A percentile compares a stretch with the other conserved stretches of the same genome.
These are phyloP conservation scores for Lasioglossum marginatum DNA, from an alignment of 2,888 invertebrate species.

Conservation along the genomic window DNA sequence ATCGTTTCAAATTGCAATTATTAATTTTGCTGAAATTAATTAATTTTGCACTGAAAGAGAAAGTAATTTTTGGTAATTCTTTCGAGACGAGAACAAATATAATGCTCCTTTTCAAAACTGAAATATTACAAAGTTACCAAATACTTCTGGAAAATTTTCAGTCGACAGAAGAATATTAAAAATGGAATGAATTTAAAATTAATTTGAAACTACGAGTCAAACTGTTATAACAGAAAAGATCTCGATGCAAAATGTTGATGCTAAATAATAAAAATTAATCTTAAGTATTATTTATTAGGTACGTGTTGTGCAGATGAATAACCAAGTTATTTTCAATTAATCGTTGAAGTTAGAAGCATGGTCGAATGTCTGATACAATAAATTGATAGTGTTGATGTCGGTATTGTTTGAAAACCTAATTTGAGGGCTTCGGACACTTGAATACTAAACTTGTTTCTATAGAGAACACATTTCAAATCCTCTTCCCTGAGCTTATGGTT, in stretches of 20 bases:
- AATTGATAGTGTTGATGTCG: neutral
- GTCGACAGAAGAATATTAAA: neutral
- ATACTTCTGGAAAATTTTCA: no score
- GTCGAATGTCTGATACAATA: neutral
- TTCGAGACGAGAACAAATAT: neutral
- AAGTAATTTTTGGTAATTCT: neutral
- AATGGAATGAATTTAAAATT: neutral
- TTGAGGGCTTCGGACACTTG: neutral
- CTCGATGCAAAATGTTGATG: neutral
- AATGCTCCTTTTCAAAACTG: no score
- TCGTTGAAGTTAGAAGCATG: neutral
- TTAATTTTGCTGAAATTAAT: no score
- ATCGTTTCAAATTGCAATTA: no score
- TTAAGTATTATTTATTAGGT: neutral
- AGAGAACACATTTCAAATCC: slow-evolving; percentile 27
- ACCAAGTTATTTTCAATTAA: neutral
- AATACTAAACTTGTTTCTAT: slow-evolving; percentile 31
- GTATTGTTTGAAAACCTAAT: neutral
- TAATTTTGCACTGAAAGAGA: neutral
- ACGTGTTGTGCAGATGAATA: neutral
- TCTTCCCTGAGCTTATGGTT: slow-evolving; percentile 31
- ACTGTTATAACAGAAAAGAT: neutral
- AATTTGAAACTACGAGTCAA: neutral
- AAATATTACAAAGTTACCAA: no score
- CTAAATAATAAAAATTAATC: neutral